phyloP scores from a whole-genome alignment of 2,797 vertebrate species.

The Clarias fuscus region DNA sequence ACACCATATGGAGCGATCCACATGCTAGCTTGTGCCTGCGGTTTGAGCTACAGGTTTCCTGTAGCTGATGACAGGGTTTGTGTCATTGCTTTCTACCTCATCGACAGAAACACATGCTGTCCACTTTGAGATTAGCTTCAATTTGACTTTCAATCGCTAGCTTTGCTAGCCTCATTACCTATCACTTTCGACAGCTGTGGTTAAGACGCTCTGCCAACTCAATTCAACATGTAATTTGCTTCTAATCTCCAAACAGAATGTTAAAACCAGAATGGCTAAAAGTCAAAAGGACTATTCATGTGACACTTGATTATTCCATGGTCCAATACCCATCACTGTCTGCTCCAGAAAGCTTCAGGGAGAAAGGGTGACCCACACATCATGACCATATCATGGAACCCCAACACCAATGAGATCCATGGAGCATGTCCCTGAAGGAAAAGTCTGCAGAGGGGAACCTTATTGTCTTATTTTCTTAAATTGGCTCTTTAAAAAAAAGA shows the following conservation, averaged over 20 bases:
- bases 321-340: not conserved
- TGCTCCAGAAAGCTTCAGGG: not conserved
- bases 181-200: not conserved
- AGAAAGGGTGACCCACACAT: too few species aligned
- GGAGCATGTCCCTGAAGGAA: not conserved
- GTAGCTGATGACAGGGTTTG: not conserved
- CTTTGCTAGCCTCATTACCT: not conserved
- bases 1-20: constrained; percentile 7
- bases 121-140: not conserved
- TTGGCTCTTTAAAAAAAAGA: not conserved
- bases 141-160: not conserved
- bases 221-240: not conserved
- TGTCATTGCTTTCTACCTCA: not conserved
- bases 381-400: not conserved
- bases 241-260: not conserved
- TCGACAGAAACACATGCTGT: not conserved
- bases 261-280: not conserved
- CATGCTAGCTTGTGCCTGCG: not conserved
- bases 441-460: not conserved
- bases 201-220: not conserved
- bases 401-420: not conserved
- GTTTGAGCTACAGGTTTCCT: constrained; percentile 12
- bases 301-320: not conserved
- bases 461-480: not conserved
- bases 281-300: not conserved